These are phyloP conservation scores for Drosophila truncata DNA, from an alignment of 1,140 invertebrate genomes.

Conservation along the genomic window DNA sequence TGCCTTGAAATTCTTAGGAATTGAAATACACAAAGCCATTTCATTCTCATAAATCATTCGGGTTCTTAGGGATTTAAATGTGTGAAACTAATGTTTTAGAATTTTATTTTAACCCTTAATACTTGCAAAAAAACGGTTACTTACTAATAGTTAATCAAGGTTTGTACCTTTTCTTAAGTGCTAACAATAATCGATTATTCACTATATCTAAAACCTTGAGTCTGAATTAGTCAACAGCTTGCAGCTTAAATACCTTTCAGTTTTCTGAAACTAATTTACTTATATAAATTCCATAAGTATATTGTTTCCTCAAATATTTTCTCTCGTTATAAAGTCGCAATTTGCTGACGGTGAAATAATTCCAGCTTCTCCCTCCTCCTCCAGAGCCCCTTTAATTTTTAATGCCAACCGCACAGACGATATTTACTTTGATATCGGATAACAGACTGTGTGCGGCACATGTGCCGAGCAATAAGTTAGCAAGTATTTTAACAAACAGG, in stretches of 20 bases:
- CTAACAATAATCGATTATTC: not conserved
- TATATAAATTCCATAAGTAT: slow-evolving; percentile 18
- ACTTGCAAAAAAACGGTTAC: not conserved
- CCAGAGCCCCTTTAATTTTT: slow-evolving; percentile 8
- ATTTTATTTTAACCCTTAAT: not conserved
- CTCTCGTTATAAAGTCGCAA: slow-evolving; percentile 17
- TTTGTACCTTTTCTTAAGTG: not conserved
- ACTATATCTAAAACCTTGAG: slow-evolving; percentile 14
- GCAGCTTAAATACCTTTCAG: not conserved
- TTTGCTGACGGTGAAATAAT: slow-evolving; percentile 22
- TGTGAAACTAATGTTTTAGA: not conserved
- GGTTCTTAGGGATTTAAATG: slow-evolving; percentile 5
- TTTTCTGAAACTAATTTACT: not conserved
- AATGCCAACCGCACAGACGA: slow-evolving; percentile 36
- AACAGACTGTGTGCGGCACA: slow-evolving; percentile 48
- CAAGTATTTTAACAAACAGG: slow-evolving; percentile 35
- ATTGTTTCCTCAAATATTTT: slow-evolving; percentile 21
- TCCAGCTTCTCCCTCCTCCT: slow-evolving; percentile 12
- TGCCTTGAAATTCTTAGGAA: slow-evolving; percentile 37
- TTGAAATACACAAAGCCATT: slow-evolving; percentile 15
- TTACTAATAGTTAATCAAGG: slow-evolving; percentile 1
- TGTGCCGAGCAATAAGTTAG: slow-evolving; percentile 28
- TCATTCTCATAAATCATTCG: slow-evolving; percentile 44
- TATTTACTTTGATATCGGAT: slow-evolving; percentile 43
- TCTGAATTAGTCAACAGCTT: slow-evolving; percentile 11